phyloP scores from a whole-genome alignment of 2,888 invertebrate species.

The Rhaphigaster nebulosa region DNA sequence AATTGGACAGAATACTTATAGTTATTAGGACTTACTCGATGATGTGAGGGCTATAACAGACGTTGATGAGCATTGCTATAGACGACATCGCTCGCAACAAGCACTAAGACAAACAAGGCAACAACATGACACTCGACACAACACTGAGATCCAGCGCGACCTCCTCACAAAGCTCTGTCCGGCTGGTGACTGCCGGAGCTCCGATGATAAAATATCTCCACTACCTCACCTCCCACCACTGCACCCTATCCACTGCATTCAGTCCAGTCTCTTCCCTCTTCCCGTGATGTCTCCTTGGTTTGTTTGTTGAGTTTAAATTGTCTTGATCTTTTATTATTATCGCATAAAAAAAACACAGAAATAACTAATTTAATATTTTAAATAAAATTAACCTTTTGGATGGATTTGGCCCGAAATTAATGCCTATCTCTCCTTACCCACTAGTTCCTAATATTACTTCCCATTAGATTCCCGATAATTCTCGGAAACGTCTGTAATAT shows the following conservation, averaged over 20 bases:
- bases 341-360: too few relatives aligned
- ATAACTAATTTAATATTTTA: too few relatives aligned
- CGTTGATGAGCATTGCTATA: constrained; percentile 56
- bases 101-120: neutral
- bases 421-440: too few relatives aligned
- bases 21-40: constrained; percentile 43
- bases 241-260: neutral
- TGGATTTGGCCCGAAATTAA: too few relatives aligned
- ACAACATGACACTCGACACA: constrained; percentile 27
- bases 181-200: neutral
- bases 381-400: too few relatives aligned
- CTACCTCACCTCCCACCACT: neutral
- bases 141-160: neutral
- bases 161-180: neutral
- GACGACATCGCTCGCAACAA: constrained; percentile 41
- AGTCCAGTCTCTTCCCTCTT: neutral
- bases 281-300: neutral
- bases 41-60: constrained; percentile 52
- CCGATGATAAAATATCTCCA: neutral
- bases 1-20: neutral
- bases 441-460: too few relatives aligned
- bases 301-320: neutral
- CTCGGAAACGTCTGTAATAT: too few relatives aligned
- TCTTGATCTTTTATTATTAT: too few relatives aligned
- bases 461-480: too few relatives aligned